Evolutionary conservation across 2,888 invertebrate species (phyloP).

Genomic region (Noctua janthina): DNA sequence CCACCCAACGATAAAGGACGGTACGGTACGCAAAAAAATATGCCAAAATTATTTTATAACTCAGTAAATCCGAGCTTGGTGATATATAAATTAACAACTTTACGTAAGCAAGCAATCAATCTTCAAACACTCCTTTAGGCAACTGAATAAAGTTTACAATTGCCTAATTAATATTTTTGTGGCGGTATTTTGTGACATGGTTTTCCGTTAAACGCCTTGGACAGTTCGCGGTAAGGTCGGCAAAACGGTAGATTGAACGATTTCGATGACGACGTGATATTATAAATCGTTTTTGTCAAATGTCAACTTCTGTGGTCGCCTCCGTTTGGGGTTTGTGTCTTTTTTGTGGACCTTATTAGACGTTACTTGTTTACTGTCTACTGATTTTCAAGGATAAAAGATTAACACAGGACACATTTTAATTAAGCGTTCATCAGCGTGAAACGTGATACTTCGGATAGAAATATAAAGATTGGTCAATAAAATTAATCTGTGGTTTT

Average conservation of each 20-base stretch:
- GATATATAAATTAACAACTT: constrained; percentile 80
- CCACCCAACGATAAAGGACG: constrained; percentile 68
- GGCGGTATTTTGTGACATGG: constrained; percentile 61
- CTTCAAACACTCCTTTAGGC: constrained; percentile 33
- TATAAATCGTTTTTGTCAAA: constrained; percentile 88
- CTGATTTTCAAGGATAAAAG: constrained; percentile 62
- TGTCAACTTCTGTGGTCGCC: constrained; percentile 89
- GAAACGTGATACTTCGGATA: constrained; percentile 28
- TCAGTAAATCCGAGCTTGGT: constrained; percentile 85
- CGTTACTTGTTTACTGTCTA: constrained; percentile 54
- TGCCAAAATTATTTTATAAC: constrained; percentile 82
- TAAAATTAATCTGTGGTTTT: neutral
- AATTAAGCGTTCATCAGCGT: constrained; percentile 26
- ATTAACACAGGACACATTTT: constrained; percentile 37
- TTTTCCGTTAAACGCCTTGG: constrained; percentile 83
- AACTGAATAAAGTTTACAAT: constrained; percentile 61
- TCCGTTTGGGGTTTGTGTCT: constrained; percentile 68
- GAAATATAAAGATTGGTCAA: constrained; percentile 3
- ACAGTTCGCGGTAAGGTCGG: constrained; percentile 89
- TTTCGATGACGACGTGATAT: constrained; percentile 86
- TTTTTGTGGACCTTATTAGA: constrained; percentile 62
- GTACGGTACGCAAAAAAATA: constrained; percentile 70
- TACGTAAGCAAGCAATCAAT: neutral
- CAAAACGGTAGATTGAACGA: constrained; percentile 88
- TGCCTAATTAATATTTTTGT: constrained; percentile 3